Evolutionary conservation across 1,140 invertebrate species (phyloP).

Genomic region (Panagrolaimus sp.): DNA sequence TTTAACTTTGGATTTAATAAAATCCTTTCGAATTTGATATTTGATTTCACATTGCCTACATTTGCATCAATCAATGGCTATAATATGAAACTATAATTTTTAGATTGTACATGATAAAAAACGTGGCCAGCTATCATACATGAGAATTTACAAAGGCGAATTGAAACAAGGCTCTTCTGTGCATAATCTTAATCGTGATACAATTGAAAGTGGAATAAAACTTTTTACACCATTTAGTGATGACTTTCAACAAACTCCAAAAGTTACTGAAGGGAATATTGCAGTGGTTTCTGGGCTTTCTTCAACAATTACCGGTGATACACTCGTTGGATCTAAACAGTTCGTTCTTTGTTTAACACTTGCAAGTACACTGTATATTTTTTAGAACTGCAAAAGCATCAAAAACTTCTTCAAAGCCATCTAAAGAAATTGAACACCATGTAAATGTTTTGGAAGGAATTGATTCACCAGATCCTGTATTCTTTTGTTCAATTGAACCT

Average conservation of each 20-base stretch:
- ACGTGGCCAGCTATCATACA: slow-evolving; percentile 76
- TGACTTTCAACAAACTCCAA: slow-evolving; percentile 71
- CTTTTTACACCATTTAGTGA: slow-evolving; percentile 77
- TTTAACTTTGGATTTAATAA: no score
- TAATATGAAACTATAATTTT: no score
- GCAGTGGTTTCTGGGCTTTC: slow-evolving; percentile 80
- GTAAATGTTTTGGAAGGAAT: slow-evolving; percentile 74
- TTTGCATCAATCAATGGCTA: no score
- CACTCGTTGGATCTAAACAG: slow-evolving; percentile 64
- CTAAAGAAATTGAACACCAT: slow-evolving; percentile 68
- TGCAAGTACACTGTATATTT: not conserved
- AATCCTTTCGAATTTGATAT: no score
- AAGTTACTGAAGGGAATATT: slow-evolving; percentile 74
- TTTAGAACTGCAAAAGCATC: not conserved
- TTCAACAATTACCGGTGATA: slow-evolving; percentile 75
- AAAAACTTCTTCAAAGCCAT: slow-evolving; percentile 38
- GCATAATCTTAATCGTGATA: slow-evolving; percentile 70
- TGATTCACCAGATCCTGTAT: slow-evolving; percentile 81
- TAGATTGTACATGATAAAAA: slow-evolving; percentile 87
- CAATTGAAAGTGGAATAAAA: slow-evolving; percentile 64
- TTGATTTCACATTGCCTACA: no score
- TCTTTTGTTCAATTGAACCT: slow-evolving; percentile 92
- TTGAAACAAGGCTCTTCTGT: slow-evolving; percentile 65
- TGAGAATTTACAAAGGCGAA: slow-evolving; percentile 70
- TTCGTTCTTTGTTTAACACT: not conserved